These are phyloP conservation scores for Stichopus chloronotus DNA, from an alignment of 35 echinoderm and acorn worm genomes.

Conservation along the genomic window DNA sequence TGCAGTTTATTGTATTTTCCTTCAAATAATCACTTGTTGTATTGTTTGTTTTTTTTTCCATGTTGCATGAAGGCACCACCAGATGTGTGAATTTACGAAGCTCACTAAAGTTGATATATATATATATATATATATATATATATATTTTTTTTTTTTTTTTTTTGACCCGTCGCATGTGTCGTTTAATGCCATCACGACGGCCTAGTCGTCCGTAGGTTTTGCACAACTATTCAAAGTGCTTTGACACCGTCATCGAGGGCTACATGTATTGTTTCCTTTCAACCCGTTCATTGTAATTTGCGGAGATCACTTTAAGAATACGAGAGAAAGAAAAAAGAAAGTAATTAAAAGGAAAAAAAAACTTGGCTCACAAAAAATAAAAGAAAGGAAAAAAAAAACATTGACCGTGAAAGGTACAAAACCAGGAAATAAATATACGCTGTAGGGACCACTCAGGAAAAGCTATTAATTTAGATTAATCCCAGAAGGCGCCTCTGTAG, in stretches of 20 bases:
- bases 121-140: too few relatives aligned
- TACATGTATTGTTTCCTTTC: background rate
- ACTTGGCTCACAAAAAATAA: background rate
- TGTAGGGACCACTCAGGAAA: background rate
- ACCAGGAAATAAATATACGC: background rate
- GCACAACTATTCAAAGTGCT: background rate
- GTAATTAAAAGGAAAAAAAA: background rate
- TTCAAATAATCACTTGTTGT: too few relatives aligned
- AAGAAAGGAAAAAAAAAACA: background rate
- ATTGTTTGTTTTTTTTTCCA: too few relatives aligned
- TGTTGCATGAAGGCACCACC: too few relatives aligned
- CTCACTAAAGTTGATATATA: too few relatives aligned
- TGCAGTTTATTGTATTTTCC: too few relatives aligned
- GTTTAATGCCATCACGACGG: too few relatives aligned
- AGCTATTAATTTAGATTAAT: slow-evolving; percentile 40
- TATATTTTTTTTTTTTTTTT: too few relatives aligned
- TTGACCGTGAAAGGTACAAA: background rate
- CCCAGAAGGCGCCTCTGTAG: slow-evolving; percentile 3
- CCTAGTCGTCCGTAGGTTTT: background rate
- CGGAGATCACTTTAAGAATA: too few relatives aligned
- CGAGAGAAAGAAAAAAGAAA: too few relatives aligned
- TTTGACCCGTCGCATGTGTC: too few relatives aligned
- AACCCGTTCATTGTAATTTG: background rate
- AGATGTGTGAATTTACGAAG: too few relatives aligned
- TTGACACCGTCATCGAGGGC: background rate